phyloP scores from a whole-genome alignment of 2,113 vertebrate genomes.

The Pteropus alecto region DNA sequence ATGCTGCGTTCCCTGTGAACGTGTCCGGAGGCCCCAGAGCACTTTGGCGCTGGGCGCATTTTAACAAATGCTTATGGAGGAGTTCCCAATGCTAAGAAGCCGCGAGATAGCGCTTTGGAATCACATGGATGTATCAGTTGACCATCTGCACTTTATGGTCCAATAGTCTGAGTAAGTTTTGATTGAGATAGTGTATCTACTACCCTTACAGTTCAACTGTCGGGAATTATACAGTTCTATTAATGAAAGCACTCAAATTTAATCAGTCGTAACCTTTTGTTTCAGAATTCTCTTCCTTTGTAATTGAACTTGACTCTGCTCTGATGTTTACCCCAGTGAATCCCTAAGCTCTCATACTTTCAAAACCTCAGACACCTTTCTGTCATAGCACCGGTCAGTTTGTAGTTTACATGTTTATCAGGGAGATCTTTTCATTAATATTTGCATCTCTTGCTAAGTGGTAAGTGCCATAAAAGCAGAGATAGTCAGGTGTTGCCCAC shows the following conservation, averaged over 20 bases:
- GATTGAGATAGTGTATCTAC: not conserved
- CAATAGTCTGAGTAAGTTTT: not conserved
- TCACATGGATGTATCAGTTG: not conserved
- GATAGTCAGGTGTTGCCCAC: not conserved
- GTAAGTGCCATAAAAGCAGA: too few species aligned
- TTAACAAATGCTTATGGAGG: not conserved
- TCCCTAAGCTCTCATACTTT: not conserved
- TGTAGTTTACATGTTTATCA: not conserved
- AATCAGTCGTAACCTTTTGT: not conserved
- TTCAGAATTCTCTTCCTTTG: not conserved
- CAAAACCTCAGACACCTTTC: not conserved
- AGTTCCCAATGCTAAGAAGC: not conserved
- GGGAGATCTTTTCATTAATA: not conserved
- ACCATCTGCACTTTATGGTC: not conserved
- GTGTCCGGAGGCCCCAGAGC: not conserved
- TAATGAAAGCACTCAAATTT: conserved; percentile 19
- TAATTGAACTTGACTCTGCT: not conserved
- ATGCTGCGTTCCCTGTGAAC: rapidly evolving
- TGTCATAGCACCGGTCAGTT: not conserved
- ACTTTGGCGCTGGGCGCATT: not conserved
- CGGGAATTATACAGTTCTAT: not conserved
- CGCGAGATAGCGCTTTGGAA: not conserved
- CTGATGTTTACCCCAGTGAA: not conserved
- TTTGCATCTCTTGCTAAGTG: not conserved
- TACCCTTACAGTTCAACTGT: not conserved